phyloP scores from a whole-genome alignment of 2,888 invertebrate species.

The Nomada ruficornis region DNA sequence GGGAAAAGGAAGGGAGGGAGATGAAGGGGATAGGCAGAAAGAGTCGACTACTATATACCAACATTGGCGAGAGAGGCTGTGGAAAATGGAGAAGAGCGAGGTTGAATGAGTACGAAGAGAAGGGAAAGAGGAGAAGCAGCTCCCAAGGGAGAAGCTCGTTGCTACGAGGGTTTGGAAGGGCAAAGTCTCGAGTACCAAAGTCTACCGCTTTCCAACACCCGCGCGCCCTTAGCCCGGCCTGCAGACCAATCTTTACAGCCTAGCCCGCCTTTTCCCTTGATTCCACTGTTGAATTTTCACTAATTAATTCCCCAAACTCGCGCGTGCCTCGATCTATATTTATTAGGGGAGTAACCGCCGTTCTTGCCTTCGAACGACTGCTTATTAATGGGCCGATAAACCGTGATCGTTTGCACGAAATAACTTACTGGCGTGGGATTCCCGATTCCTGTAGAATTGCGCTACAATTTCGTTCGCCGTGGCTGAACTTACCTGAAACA shows the following conservation, averaged over 20 bases:
- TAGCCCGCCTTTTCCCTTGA: conserved; percentile 62
- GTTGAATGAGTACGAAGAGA: conserved; percentile 50
- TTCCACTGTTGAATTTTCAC: conserved; percentile 75
- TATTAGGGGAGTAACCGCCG: conserved; percentile 43
- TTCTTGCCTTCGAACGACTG: conserved; percentile 19
- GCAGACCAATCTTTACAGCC: conserved; percentile 72
- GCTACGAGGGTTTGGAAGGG: conserved; percentile 71
- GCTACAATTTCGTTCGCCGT: neutral
- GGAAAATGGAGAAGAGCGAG: conserved; percentile 60
- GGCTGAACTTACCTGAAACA: conserved; percentile 68
- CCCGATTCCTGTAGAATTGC: neutral
- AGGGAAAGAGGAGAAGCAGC: conserved; percentile 38
- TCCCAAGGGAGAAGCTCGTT: conserved; percentile 70
- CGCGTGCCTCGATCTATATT: conserved; percentile 64
- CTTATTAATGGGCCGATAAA: conserved; percentile 46
- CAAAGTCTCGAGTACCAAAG: conserved; percentile 77
- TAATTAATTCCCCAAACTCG: conserved; percentile 76
- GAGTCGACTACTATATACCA: conserved; percentile 36
- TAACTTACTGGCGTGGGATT: conserved; percentile 25
- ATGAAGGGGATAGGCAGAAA: conserved; percentile 35
- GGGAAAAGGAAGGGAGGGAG: neutral
- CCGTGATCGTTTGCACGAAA: conserved; percentile 10
- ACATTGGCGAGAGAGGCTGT: conserved; percentile 40
- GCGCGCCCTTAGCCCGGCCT: conserved; percentile 48
- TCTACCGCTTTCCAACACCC: conserved; percentile 62